Evolutionary conservation across 2,113 vertebrate species (phyloP).

Genomic region (Rhynchomys soricoides): DNA sequence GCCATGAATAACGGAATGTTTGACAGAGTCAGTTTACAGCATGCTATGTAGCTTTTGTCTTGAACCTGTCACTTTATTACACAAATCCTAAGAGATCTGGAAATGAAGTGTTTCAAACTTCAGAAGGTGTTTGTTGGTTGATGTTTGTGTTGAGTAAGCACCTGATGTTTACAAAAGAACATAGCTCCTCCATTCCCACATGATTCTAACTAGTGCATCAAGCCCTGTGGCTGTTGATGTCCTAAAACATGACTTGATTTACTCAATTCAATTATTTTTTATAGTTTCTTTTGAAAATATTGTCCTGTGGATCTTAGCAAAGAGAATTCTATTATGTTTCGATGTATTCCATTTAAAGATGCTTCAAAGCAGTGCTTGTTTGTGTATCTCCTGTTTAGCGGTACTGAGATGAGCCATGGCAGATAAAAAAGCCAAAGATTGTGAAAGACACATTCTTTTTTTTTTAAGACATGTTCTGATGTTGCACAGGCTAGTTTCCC

Average conservation of each 20-base stretch:
- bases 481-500: not conserved
- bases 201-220: not conserved
- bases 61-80: not conserved
- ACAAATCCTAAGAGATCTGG: not conserved
- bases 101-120: not conserved
- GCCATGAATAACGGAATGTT: not conserved
- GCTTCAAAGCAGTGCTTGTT: not conserved
- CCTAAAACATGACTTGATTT: not conserved
- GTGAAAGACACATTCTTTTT: not conserved
- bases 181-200: not conserved
- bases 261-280: slow-evolving; percentile 4
- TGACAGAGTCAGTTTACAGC: not conserved
- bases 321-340: not conserved
- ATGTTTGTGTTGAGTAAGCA: not conserved
- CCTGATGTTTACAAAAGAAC: not conserved
- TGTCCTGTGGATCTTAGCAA: not conserved
- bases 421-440: not conserved
- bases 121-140: not conserved
- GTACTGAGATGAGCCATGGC: not conserved
- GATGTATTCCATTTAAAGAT: not conserved
- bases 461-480: not conserved
- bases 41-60: not conserved
- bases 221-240: not conserved
- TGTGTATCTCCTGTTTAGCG: not conserved
- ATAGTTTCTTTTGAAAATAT: not conserved